Conservation (phyloP, 2,888 invertebrate species). For the Strigamia crassipes region DNA sequence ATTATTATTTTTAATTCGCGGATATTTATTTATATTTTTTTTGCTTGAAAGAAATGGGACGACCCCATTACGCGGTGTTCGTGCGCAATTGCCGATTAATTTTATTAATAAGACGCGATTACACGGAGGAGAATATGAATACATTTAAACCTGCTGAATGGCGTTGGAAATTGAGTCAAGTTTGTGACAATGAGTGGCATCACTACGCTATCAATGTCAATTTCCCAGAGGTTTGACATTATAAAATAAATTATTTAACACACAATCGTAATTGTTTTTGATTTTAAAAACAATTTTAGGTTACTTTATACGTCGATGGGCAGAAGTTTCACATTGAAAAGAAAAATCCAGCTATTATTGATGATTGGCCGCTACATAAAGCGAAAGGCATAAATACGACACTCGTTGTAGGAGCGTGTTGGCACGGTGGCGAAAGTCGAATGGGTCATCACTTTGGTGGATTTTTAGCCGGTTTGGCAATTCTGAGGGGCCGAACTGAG, state of each 20-base stretch:
- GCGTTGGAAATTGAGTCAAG: slow-evolving; percentile 95
- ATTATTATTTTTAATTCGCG: slow-evolving; percentile 52
- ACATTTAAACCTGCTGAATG: slow-evolving; percentile 97
- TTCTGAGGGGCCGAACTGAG: slow-evolving; percentile 76
- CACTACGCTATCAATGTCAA: slow-evolving; percentile 93
- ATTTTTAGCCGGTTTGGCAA: slow-evolving; percentile 84
- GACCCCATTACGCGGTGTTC: slow-evolving; percentile 97
- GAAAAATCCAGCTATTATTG: slow-evolving; percentile 94
- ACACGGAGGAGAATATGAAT: slow-evolving; percentile 88
- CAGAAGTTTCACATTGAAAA: slow-evolving; percentile 70
- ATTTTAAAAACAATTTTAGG: slow-evolving; percentile 54
- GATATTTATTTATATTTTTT: too few relatives aligned
- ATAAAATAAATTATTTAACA: not conserved
- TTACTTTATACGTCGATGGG: slow-evolving; percentile 80
- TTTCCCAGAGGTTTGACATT: slow-evolving; percentile 78
- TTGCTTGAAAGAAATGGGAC: slow-evolving; percentile 82
- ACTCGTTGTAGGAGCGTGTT: slow-evolving; percentile 93
- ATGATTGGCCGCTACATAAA: slow-evolving; percentile 98
- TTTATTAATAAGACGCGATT: slow-evolving; percentile 85
- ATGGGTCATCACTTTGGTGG: slow-evolving; percentile 89
- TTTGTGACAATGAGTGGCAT: slow-evolving; percentile 98
- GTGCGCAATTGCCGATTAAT: slow-evolving; percentile 96
- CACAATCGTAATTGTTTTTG: not conserved
- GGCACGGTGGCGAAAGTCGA: slow-evolving; percentile 91
- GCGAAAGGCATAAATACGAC: slow-evolving; percentile 93